Percentiles rank a stretch among this genome's conserved stretches.
Evolutionary conservation across 2,888 invertebrate genomes (phyloP).

Genomic region (Coleophora deauratella): DNA sequence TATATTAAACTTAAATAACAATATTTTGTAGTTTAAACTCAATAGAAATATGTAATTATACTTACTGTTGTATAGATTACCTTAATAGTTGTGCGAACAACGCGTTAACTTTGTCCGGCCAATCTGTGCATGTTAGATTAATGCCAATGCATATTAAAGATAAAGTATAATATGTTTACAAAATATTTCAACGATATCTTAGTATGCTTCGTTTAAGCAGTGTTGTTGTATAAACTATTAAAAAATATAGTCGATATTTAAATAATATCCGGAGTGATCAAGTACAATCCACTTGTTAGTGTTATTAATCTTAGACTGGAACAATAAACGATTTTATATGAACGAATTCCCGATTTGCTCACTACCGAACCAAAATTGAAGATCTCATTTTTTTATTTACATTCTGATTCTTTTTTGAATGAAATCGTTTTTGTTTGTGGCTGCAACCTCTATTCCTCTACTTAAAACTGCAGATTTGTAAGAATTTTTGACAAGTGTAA

Average conservation of each 20-base stretch:
- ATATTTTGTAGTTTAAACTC: constrained; percentile 60
- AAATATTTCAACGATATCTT: constrained; percentile 42
- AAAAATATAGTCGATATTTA: constrained; percentile 27
- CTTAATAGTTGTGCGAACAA: constrained; percentile 53
- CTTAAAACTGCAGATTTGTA: no score
- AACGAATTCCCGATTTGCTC: constrained; percentile 63
- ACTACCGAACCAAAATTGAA: constrained; percentile 64
- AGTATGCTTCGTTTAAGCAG: constrained; percentile 41
- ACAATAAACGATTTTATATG: constrained; percentile 48
- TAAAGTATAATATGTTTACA: constrained; percentile 45
- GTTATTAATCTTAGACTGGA: constrained; percentile 35
- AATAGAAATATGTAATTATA: constrained; percentile 61
- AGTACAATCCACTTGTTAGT: constrained; percentile 57
- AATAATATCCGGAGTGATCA: constrained; percentile 39
- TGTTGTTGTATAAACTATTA: constrained; percentile 23
- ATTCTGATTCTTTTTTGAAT: constrained; percentile 7
- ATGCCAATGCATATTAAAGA: constrained; percentile 51
- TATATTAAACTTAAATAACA: constrained; percentile 49
- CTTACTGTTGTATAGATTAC: constrained; percentile 62
- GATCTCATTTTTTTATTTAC: constrained; percentile 63
- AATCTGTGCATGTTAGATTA: constrained; percentile 55
- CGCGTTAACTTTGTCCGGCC: constrained; percentile 63
- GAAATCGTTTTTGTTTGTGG: not conserved
- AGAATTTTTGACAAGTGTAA: not conserved
- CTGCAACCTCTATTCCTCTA: not conserved